phyloP scores from a whole-genome alignment of 2,797 vertebrate genomes.

The Peromyscus melanophrys region DNA sequence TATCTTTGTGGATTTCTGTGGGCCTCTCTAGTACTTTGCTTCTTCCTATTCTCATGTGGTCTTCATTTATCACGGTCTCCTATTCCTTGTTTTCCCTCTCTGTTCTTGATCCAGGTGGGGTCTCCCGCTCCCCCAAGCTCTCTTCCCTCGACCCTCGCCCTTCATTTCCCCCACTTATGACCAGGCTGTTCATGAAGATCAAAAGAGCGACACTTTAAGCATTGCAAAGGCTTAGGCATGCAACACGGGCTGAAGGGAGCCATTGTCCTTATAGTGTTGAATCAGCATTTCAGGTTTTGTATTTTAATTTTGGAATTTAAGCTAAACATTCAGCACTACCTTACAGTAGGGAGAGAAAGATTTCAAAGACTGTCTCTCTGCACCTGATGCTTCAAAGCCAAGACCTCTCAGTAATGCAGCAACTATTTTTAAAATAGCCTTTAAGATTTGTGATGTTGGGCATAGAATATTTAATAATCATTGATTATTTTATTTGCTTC shows the following conservation, averaged over 20 bases:
- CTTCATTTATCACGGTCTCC: too few species aligned
- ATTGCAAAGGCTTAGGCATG: conserved; percentile 61
- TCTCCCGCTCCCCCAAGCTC: too few species aligned
- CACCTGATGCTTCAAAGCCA: conserved; percentile 55
- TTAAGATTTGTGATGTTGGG: conserved; percentile 73
- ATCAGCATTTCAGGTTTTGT: conserved; percentile 69
- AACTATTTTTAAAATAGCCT: conserved; percentile 82
- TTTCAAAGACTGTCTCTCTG: conserved; percentile 74
- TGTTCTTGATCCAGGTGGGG: too few species aligned
- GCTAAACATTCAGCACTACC: neutral
- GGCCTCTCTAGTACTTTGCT: too few species aligned
- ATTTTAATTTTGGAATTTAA: conserved; percentile 76
- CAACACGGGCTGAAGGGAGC: conserved; percentile 61
- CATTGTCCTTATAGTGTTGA: conserved; percentile 61
- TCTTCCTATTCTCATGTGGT: too few species aligned
- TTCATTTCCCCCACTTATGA: too few species aligned
- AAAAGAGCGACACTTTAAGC: conserved; percentile 65
- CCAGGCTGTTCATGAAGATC: too few species aligned
- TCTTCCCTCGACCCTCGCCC: too few species aligned
- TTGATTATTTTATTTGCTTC: conserved; percentile 69
- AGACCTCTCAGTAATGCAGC: conserved; percentile 54
- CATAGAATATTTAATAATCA: conserved; percentile 69
- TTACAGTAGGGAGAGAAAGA: conserved; percentile 62
- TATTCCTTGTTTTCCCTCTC: too few species aligned
- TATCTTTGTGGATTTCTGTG: too few species aligned